These are phyloP conservation scores for Sitta europaea DNA, from an alignment of 2,113 vertebrate genomes.

Conservation along the genomic window DNA sequence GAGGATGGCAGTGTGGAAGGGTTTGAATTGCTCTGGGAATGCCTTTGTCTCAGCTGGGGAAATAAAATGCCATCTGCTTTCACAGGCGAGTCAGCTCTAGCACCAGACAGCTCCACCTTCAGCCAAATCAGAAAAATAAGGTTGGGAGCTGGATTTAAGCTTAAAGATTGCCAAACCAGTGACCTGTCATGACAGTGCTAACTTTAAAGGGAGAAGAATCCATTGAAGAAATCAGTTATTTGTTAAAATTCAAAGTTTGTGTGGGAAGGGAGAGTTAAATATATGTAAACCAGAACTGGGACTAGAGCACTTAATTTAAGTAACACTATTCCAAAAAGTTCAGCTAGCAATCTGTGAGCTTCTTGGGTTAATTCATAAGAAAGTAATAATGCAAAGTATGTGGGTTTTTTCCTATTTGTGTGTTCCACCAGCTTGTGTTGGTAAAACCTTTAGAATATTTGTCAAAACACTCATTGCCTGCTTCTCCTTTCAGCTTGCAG, in stretches of 20 bases:
- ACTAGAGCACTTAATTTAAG: not conserved
- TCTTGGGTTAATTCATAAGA: not conserved
- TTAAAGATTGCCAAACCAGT: not conserved
- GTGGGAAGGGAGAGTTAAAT: not conserved
- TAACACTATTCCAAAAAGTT: not conserved
- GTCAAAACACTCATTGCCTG: not conserved
- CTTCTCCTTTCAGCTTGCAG: not conserved
- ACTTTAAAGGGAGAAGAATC: not conserved
- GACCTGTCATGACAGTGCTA: not conserved
- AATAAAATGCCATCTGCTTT: not conserved
- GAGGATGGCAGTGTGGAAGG: conserved; percentile 7
- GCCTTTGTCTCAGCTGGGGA: not conserved
- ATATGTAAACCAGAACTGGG: not conserved
- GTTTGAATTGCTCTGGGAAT: not conserved
- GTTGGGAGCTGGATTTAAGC: not conserved
- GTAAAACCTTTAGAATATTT: not conserved
- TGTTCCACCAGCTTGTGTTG: not conserved
- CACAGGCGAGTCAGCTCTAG: rapidly evolving
- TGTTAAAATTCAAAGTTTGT: not conserved
- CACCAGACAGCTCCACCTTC: not conserved
- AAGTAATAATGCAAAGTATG: not conserved
- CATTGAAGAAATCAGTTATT: not conserved
- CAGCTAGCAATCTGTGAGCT: not conserved
- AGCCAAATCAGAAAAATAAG: not conserved
- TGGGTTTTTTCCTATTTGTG: not conserved